Evolutionary conservation across 1,140 invertebrate genomes (phyloP), one percentile per base, ranked within the genome.

Genomic region (Meloidogyne hapla): DNA sequence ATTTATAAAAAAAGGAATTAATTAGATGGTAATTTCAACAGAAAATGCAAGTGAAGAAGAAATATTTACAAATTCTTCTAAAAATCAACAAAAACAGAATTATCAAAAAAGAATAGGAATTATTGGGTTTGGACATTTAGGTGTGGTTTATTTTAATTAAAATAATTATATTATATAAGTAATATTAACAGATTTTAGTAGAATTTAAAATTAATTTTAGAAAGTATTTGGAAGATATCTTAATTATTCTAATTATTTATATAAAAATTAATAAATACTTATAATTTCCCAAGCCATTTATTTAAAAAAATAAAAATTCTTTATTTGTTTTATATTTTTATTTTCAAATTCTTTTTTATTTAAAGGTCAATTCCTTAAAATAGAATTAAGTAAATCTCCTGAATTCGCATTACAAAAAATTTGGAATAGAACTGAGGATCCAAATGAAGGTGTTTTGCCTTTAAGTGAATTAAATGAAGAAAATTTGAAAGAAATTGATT

Each of bases 71-170:
- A 64, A n/a, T 23, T 25, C 48, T 21, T 25, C n/a, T 42, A 71
- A 71, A 18, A 62, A 6, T 70, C 9, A 25, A 67, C 65, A 67
- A 66, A 28, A 66, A 40, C 18, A 40, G 4, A 72, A 72, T 15
- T 4, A 48, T 5, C 45, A 48, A n/a, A 84, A 81, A 77, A 83
- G 87, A 64, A 83, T 90, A 77, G 90, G 89, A 23, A 88, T 90
- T 70, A 85, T 90, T 69, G 90, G 90, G 45, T 90, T 88, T 82
- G 90, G 90, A 28, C 88, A 90, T 84, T 78, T 90, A 61, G 90
- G 89, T 89, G 83, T 85, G 13, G 81, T 69, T 23, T 33, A 65
- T 28, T 64, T 21, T 21, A 4, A n/a, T n/a, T n/a, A n/a, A n/a
- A n/a, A n/a, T n/a, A n/a, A n/a, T n/a, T n/a, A n/a, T n/a, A n/a